Evolutionary conservation across 2,888 invertebrate species (phyloP), one percentile per base, ranked within the genome.

Genomic region (Girardia tigrina): DNA sequence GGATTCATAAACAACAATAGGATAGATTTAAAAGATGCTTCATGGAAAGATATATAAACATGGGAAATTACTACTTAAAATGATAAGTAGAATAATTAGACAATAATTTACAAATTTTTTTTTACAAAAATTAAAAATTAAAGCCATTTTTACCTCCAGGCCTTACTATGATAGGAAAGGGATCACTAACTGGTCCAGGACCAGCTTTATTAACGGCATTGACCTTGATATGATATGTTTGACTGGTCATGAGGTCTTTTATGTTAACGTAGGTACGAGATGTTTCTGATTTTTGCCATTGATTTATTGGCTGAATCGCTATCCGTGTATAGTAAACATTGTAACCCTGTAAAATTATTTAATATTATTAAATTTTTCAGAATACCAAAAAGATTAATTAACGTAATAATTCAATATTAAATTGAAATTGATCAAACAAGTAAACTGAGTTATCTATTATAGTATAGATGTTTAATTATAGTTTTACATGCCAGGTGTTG

Each of bases 191-290:
- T 8, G 77, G 77, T 16, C 77, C 77, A 20, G 71, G 72, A 28
- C 77, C 77, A 26, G 75, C 77, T n/a, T n/a, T 77, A 29, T 77
- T 77, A 26, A 69, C 26, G 20, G 77, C 77, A 28, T 42, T 77
- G 26, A 77, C 71, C 8, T 29, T 26, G 8, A 77, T 77, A 77
- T 77, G 77, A 29, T 77, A 77, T 26, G 75, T 77, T 26, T 71
- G 12, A 42, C 77, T 76, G 23, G 42, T 28, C 1, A 28, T 12
- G 2, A 76, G 69, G 69, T 75, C 56, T 26, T 23, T 42, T 2
- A 74, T 74, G 70, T n/a, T 16, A 26, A 69, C 42, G n/a, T 74
- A 26, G 6, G 56, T 16, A 26, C 74, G 8, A 26, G 36, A 20
- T 23, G 69, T 69, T 26, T 42, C 42, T 69, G 69, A 26, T 69